Base-by-base conservation (phyloP, 2,113 vertebrate species). In the Potamarius usumacintae region DNA sequence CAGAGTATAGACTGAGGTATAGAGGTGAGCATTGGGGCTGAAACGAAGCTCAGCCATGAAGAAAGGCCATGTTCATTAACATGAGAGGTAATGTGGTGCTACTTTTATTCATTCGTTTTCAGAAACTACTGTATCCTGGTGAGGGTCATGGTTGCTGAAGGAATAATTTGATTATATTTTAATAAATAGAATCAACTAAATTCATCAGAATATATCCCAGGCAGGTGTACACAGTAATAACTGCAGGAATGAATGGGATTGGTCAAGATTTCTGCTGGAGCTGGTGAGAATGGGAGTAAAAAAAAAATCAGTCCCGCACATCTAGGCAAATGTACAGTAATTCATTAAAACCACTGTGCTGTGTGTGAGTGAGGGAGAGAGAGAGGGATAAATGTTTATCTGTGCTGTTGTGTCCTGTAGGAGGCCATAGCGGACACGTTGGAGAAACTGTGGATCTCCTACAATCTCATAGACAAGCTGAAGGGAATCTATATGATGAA, bases 361-460 rank as follows among this genome's bases (percentile, higher is more conserved):
- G 20, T 5, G 22, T 52, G 27, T 71, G 67, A n/a, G 69, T 42
- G 34, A 42, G 42, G 4, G 42, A 42, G 42, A 42, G 42, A 42
- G 42, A 42, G 42, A 4, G 42, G 30, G 20, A 42, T 67, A 25
- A 22, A 20, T 30, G 52, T 55, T 17, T 11, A 53, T 48, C 50
- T 27, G 9, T 69, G 10, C 25, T 67, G 88, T 92, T 71, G 87
- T 82, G 14, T 92, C 88, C 92, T 94, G 72, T 90, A 99, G 98
- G 98, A 99, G 88, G 96, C 97, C 52, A 96, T 99, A 69, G 97
- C 95, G 6, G 98, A 99, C 67, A 97, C 96, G 0, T 91, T 99
- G 90, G 97, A 97, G 92, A 97, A 99, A 92, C 89, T 99, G 87
- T 99, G 98, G 98, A 99, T 99, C 90, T 99, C 98, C 0, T 99